Conservation (phyloP, 2,888 invertebrate genomes). For the Micoletzkya japonica region DNA sequence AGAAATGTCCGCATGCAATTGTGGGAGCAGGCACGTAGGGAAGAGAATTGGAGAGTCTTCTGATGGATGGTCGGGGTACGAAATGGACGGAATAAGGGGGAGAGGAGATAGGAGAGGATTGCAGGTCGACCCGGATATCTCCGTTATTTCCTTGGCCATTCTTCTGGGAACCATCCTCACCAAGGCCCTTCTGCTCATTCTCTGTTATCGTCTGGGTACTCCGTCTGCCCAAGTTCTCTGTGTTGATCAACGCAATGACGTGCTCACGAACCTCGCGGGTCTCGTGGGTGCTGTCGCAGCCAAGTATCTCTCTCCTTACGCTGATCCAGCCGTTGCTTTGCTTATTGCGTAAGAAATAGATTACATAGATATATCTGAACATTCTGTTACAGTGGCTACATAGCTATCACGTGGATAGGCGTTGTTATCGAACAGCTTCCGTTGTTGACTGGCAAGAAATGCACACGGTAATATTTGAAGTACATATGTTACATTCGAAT, state of each 20-base stretch:
- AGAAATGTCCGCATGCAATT: conserved; percentile 25
- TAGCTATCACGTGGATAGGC: conserved; percentile 36
- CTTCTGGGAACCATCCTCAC: conserved; percentile 32
- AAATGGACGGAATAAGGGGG: background rate
- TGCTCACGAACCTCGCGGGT: conserved; percentile 65
- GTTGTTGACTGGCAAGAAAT: conserved; percentile 32
- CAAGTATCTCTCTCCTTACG: conserved; percentile 51
- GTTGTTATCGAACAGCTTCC: conserved; percentile 37
- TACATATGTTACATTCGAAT: too few relatives aligned
- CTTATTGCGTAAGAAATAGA: conserved; percentile 38
- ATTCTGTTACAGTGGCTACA: conserved; percentile 33
- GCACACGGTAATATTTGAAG: conserved; percentile 22
- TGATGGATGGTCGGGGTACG: background rate
- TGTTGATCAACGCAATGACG: conserved; percentile 67
- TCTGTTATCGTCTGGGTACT: conserved; percentile 32
- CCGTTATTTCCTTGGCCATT: conserved; percentile 31
- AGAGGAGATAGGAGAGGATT: background rate
- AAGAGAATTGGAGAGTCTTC: background rate
- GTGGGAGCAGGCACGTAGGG: too few relatives aligned
- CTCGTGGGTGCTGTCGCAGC: conserved; percentile 64
- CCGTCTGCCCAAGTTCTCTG: conserved; percentile 49
- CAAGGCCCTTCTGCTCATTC: conserved; percentile 35
- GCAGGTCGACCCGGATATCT: conserved; percentile 30
- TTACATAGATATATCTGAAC: background rate
- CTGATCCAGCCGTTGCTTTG: conserved; percentile 66